Base-by-base conservation (phyloP, 92 coral and sea anemone species). In the Siderastrea radians region DNA sequence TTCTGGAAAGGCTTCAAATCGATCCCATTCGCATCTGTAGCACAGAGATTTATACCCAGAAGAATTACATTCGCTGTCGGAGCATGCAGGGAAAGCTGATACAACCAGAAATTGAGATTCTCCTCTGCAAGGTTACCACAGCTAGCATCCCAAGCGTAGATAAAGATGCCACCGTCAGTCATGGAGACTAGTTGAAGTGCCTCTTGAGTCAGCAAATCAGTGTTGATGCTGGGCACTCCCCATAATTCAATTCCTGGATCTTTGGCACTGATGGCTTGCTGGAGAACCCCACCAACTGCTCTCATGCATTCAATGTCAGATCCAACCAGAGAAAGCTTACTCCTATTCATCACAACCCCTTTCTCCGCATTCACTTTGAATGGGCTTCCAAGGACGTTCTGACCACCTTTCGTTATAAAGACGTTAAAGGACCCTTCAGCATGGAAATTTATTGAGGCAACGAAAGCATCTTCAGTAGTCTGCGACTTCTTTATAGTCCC, bases 91-190 rank as follows among this genome's bases (percentile, higher is more conserved):
- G 79, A 58, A 51, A 88, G 74, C 38, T 68, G 82, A 53, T 93
- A 87, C 62, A 93, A 68, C 96, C 96, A 93, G 62, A 87, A 85
- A 59, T 82, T 80, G 11, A 93, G 61, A 61, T 86, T 88, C 45
- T 87, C 92, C 71, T 90, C 92, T 1, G 96, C 81, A 57, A 91
- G 89, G 26, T 74, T 87, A 8, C 79, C 54, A 50, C 61, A 66
- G 17, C 13, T 59, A 53, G 84, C 93, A 50, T 94, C 93, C 96
- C 96, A 94, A 2, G 91, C 89, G 81, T 91, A 94, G 46, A 85
- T 70, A 49, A 74, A 87, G n/a, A 77, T 77, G 49, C 93, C 96
- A 3, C 92, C 84, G 71, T 91, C 93, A 15, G 93, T 94, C 46
- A 94, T 68, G 55, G 94, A 84, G 48, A 91, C 81, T 49, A 94